Conservation (phyloP, 2,888 invertebrate genomes). For the Diarsia rubi region DNA sequence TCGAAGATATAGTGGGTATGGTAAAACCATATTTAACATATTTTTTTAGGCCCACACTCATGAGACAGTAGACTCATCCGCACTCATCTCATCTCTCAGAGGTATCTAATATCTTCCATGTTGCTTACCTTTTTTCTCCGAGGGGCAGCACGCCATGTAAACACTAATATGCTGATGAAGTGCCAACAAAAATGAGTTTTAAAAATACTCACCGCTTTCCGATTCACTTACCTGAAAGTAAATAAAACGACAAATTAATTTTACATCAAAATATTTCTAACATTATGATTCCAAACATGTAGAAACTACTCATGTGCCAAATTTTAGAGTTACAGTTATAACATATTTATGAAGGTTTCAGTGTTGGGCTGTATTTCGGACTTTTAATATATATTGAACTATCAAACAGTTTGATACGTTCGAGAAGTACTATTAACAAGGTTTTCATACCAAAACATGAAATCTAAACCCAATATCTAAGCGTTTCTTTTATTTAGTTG, state of each 20-base stretch:
- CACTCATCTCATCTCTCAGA: too few species aligned
- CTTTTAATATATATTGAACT: background rate
- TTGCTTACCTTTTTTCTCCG: background rate
- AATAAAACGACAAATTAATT: constrained; percentile 1
- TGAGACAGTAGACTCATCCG: too few species aligned
- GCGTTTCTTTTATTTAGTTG: background rate
- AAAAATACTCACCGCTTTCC: constrained; percentile 30
- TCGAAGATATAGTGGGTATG: background rate
- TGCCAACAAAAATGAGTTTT: background rate
- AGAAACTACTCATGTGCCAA: background rate
- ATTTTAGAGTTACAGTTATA: background rate
- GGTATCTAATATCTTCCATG: background rate
- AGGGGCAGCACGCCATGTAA: background rate
- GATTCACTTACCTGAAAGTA: constrained; percentile 54
- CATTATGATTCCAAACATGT: background rate
- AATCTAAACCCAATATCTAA: background rate
- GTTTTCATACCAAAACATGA: background rate
- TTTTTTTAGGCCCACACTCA: background rate
- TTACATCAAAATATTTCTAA: background rate
- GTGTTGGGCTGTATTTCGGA: too few species aligned
- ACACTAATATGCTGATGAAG: background rate
- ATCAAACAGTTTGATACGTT: background rate
- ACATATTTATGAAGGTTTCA: background rate
- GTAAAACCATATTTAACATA: constrained; percentile 7
- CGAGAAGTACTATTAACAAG: background rate